Evolutionary conservation across 30 jellyfish, hydroid and myxozoan genomes (phyloP).

Genomic region (Haliclystus octoradiatus): DNA sequence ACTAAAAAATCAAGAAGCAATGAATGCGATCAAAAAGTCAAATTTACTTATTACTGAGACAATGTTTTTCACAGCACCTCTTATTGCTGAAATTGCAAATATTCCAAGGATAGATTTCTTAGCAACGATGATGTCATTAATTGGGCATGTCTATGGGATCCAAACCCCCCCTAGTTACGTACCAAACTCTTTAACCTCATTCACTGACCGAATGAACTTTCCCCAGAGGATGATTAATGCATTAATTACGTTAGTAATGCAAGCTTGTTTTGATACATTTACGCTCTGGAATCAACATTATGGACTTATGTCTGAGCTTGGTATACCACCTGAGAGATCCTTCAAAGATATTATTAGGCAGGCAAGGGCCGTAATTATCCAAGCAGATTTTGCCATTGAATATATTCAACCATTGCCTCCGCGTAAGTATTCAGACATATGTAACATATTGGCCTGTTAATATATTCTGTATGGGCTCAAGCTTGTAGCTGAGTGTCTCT

Average conservation of each 20-base stretch:
- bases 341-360: conserved; percentile 1
- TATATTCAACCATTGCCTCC: conserved; percentile 41
- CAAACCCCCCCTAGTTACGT: conserved; percentile 44
- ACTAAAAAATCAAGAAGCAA: background rate
- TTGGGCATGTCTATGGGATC: conserved; percentile 13
- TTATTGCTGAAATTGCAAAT: conserved; percentile 14
- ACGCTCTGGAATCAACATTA: background rate
- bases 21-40: conserved; percentile 7
- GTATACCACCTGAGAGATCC: background rate
- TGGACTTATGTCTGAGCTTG: background rate
- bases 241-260: background rate
- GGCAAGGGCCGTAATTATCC: conserved; percentile 19
- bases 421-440: conserved; percentile 9
- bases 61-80: background rate
- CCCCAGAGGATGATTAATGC: conserved; percentile 16
- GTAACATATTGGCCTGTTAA: background rate
- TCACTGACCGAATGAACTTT: conserved; percentile 32
- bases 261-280: background rate
- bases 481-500: too few species aligned
- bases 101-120: conserved; percentile 14
- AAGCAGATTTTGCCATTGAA: conserved; percentile 22
- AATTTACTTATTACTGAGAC: conserved; percentile 15
- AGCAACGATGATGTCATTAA: conserved; percentile 5
- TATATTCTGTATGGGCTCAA: too few species aligned
- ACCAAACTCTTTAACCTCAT: background rate